Evolutionary conservation across 2,797 vertebrate species (phyloP).

Genomic region (Lepilemur septentrionalis): DNA sequence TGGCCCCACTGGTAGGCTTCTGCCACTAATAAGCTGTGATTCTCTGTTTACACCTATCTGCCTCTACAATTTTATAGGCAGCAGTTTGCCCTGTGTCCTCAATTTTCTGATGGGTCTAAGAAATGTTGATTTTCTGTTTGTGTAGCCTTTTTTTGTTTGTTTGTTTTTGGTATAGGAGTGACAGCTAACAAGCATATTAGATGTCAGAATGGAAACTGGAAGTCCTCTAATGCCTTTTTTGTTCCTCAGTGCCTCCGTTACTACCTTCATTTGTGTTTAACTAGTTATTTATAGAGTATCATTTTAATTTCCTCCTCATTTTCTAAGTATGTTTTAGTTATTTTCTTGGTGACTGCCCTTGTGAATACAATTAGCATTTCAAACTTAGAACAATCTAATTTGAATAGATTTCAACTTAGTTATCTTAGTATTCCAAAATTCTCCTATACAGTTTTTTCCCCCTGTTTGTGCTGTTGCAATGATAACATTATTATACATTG

Average conservation of each 20-base stretch:
- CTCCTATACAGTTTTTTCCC: background rate
- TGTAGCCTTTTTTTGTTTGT: background rate
- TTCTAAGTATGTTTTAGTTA: background rate
- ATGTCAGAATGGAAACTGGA: background rate
- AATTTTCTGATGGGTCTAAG: background rate
- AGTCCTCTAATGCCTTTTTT: background rate
- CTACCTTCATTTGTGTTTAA: background rate
- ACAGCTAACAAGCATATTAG: background rate
- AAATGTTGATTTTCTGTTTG: background rate
- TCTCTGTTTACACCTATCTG: background rate
- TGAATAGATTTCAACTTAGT: background rate
- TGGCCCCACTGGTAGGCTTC: background rate
- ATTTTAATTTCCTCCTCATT: background rate
- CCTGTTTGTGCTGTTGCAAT: background rate
- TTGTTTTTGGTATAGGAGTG: background rate
- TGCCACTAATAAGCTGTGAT: background rate
- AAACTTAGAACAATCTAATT: background rate
- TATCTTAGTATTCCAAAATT: background rate
- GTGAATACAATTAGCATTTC: background rate
- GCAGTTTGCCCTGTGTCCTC: background rate
- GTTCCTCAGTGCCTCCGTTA: background rate
- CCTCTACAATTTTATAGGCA: background rate
- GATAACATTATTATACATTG: background rate
- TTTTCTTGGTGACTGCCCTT: background rate
- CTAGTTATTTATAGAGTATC: background rate